These are phyloP conservation scores for Scolopax bukidnonensis DNA, from an alignment of 2,797 vertebrate genomes.

Conservation along the genomic window DNA sequence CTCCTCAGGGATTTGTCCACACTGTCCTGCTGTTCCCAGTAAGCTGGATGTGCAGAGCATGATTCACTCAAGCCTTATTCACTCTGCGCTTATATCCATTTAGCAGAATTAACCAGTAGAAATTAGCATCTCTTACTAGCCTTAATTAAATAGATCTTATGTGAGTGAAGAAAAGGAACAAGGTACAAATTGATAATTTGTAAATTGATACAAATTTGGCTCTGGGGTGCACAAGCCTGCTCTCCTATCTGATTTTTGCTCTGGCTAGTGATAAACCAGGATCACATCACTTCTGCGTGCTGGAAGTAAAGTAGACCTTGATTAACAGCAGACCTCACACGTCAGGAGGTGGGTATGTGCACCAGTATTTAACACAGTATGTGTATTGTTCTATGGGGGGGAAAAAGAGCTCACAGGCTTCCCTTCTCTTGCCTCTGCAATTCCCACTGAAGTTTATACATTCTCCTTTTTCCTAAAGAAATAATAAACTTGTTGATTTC, in stretches of 20 bases:
- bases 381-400: accelerated
- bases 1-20: not conserved
- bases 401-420: not conserved
- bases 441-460: not conserved
- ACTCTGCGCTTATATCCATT: not conserved
- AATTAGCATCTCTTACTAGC: not conserved
- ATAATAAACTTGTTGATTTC: not conserved
- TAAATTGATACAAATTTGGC: too few relatives aligned
- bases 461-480: not conserved
- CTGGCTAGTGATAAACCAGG: not conserved
- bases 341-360: not conserved
- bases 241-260: not conserved
- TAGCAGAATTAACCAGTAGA: not conserved
- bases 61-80: not conserved
- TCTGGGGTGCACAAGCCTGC: not conserved
- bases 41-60: not conserved
- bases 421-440: not conserved
- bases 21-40: not conserved
- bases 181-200: not conserved
- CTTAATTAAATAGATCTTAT: not conserved
- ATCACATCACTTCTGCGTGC: not conserved
- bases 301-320: not conserved
- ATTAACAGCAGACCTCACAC: not conserved
- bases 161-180: not conserved
- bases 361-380: not conserved